Evolutionary conservation across 2,888 invertebrate species (phyloP).

Genomic region (Digitonthophagus gazella): DNA sequence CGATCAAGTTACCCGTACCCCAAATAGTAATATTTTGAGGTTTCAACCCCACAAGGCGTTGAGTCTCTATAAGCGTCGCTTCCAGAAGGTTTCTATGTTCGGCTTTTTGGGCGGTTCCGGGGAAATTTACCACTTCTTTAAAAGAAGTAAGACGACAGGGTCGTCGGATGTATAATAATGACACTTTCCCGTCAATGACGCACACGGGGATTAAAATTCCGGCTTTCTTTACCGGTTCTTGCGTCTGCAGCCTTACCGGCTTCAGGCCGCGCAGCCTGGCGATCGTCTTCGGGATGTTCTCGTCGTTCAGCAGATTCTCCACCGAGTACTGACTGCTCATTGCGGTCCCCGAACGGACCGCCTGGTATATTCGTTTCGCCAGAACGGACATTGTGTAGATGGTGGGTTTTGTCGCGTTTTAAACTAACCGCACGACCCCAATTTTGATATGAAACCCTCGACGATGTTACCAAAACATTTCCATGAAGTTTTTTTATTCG

Average conservation of each 20-base stretch:
- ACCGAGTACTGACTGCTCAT: conserved; percentile 37
- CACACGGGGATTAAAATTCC: conserved; percentile 84
- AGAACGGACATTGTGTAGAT: neutral
- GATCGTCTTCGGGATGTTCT: conserved; percentile 60
- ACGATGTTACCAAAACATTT: neutral
- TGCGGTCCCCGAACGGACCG: neutral
- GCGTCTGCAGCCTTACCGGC: conserved; percentile 51
- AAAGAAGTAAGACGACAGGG: conserved; percentile 68
- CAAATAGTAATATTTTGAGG: conserved; percentile 64
- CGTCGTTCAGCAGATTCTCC: conserved; percentile 55
- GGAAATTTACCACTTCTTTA: conserved; percentile 72
- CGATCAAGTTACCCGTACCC: conserved; percentile 55
- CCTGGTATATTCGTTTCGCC: neutral
- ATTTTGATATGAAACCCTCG: neutral
- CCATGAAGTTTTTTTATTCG: neutral
- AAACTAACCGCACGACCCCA: neutral
- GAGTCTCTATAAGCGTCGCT: conserved; percentile 60
- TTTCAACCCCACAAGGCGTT: conserved; percentile 78
- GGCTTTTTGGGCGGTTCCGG: conserved; percentile 75
- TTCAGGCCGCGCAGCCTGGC: conserved; percentile 57
- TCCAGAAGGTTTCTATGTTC: conserved; percentile 48
- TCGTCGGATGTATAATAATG: conserved; percentile 78
- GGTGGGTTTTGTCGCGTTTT: neutral
- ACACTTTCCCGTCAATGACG: conserved; percentile 62
- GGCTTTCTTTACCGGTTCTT: conserved; percentile 56